Evolutionary conservation across 2,113 vertebrate species (phyloP).

Genomic region (Corydoras sp.): DNA sequence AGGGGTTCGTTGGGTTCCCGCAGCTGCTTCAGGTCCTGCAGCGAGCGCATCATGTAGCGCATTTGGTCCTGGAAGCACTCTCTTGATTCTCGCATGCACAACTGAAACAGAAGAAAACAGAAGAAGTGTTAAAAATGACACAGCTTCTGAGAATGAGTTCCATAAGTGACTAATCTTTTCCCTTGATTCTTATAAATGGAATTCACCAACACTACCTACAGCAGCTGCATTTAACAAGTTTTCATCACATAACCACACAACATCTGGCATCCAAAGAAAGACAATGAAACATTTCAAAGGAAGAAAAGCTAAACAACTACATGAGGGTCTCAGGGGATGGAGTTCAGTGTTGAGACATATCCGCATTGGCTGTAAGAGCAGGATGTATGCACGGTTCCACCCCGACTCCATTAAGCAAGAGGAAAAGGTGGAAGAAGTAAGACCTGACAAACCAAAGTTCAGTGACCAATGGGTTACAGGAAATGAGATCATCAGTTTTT

Average conservation of each 20-base stretch:
- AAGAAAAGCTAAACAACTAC: slow-evolving; percentile 6
- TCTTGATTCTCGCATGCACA: slow-evolving; percentile 71
- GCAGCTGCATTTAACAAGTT: slow-evolving; percentile 27
- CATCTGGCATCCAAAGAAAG: slow-evolving; percentile 20
- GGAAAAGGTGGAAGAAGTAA: slow-evolving; percentile 19
- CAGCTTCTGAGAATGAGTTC: not conserved
- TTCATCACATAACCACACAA: slow-evolving; percentile 20
- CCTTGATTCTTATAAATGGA: slow-evolving; percentile 22
- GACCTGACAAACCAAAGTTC: not conserved
- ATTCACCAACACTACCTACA: not conserved
- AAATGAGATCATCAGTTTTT: slow-evolving; percentile 24
- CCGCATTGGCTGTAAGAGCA: slow-evolving; percentile 22
- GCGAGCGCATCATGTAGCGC: slow-evolving; percentile 70
- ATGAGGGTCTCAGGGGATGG: not conserved
- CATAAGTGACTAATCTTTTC: not conserved
- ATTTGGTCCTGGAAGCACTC: slow-evolving; percentile 69
- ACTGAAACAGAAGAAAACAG: slow-evolving; percentile 55
- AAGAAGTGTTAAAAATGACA: slow-evolving; percentile 24
- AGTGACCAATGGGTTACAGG: slow-evolving; percentile 5
- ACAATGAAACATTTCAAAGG: slow-evolving; percentile 9
- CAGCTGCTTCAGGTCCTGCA: slow-evolving; percentile 66
- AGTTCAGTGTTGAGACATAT: slow-evolving; percentile 19
- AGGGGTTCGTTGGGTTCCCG: slow-evolving; percentile 55
- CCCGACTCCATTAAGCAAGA: slow-evolving; percentile 16
- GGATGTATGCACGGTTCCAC: slow-evolving; percentile 22